Base-by-base conservation (phyloP, 2,888 invertebrate genomes). In the Autographa gamma region DNA sequence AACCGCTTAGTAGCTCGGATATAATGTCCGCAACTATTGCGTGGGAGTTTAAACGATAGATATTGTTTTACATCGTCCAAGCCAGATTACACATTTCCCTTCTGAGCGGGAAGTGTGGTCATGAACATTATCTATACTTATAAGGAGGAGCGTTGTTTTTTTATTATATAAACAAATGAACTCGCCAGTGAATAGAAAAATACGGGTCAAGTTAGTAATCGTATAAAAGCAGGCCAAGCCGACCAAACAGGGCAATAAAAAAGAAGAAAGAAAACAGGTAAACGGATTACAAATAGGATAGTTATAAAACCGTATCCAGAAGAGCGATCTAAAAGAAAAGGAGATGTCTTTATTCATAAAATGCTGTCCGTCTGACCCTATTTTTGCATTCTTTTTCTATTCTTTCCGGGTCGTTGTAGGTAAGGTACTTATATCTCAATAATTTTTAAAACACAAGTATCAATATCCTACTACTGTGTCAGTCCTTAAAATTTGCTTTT, bases 31-130 rank as follows among this genome's bases (percentile, higher is more conserved):
- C 41, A 66, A 63, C 60, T 61, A 74, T 32, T 38, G 63, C 64
- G 76, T 79, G 52, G 79, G 76, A 25, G 76, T 43, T 56, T 56
- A 56, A 56, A 65, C 38, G 38, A 9, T 56, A 19, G 38, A 14
- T 41, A 58, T 38, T 64, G 64, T 64, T 67, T 64, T 58, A 60
- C 64, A 41, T 48, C 52, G 60, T 41, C 41, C 38, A 41, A 11
- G n/a, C 63, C 66, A 66, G 74, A 74, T 76, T 79, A 63, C 60
- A 60, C 60, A 66, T 66, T 63, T 52, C 60, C 38, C 56, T 66
- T 73, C 74, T 16, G 18, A 38, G 43, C 43, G 60, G 74, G 73
- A 76, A 62, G 65, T 59, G 48, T 2, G n/a, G 14, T 52, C n/a
- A 52, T 16, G 54, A 25, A 56, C 54, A 56, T 56, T 56, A 56